Evolutionary conservation across 1,140 invertebrate species (phyloP), one percentile per base, ranked within the genome.

Genomic region (Sinella curviseta): DNA sequence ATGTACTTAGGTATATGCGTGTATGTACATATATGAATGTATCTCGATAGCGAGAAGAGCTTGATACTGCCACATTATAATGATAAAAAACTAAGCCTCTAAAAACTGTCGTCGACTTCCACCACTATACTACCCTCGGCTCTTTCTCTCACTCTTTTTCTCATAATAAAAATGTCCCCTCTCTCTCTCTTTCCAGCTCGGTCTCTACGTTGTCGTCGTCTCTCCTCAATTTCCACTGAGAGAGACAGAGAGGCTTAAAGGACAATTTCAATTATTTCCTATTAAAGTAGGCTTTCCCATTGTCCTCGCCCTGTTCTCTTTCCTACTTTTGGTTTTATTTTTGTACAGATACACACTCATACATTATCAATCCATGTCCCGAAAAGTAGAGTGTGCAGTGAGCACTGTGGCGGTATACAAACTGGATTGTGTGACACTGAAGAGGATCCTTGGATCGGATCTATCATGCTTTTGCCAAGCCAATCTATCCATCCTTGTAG

Each of bases 231-330:
- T 26, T 26, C 20, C n/a, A 34, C 31, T 28, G 55, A n/a, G 48
- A 76, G 54, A 65, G 74, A 76, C 26, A 79, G 36, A 67, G 67
- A 79, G 78, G 78, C 78, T 79, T 79, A 79, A 73, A 78, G 80
- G 77, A 81, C 80, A 81, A 81, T 81, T 81, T 81, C 80, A 81
- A 81, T 81, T 81, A 81, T 81, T 81, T 81, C 77, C 80, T 81
- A 81, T 81, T 81, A 81, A 81, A 81, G 55, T 81, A 74, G 74
- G 80, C n/a, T 36, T 36, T 39, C 73, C 34, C 33, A 48, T 75
- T 48, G 33, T 48, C 36, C 73, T 75, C 73, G 39, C 33, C 35
- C n/a, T 75, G n/a, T 75, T 39, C 36, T 26, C 73, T 75, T 20
- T 75, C 73, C 8, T 30, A 36, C n/a, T 48, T 75, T 36, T 75